A percentile compares a stretch with the other conserved stretches of the same genome.
Evolutionary conservation across 2,113 vertebrate species (phyloP).

Genomic region (Ramphastos sulfuratus): DNA sequence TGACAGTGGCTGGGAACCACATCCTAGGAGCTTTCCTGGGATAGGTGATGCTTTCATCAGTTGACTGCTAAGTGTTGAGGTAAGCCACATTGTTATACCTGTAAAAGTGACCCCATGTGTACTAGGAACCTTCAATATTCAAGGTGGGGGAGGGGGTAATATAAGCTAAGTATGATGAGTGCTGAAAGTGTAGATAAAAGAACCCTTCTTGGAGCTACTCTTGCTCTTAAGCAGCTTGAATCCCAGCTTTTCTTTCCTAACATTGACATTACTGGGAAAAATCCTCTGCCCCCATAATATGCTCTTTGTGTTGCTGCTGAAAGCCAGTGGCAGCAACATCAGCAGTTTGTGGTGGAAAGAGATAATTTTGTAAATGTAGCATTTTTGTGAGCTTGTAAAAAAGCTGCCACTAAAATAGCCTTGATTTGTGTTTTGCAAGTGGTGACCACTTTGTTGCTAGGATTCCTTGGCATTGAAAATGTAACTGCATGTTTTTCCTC

Average conservation of each 20-base stretch:
- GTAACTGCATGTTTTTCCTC: neutral
- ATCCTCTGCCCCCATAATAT: neutral
- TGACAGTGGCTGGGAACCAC: neutral
- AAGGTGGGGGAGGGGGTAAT: neutral
- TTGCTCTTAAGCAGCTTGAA: neutral
- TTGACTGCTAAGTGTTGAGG: neutral
- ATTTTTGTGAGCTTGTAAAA: constrained; percentile 3
- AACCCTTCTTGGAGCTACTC: neutral
- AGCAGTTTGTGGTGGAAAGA: neutral
- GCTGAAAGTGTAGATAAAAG: neutral
- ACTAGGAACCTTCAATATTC: neutral
- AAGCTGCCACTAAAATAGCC: constrained; percentile 14
- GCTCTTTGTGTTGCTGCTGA: neutral
- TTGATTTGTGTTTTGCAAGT: constrained; percentile 22
- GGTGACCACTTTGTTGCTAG: constrained; percentile 31
- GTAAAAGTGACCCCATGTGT: neutral
- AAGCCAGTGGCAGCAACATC: neutral
- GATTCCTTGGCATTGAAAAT: constrained; percentile 11
- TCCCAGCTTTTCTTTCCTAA: neutral
- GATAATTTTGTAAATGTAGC: constrained; percentile 1
- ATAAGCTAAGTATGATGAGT: neutral
- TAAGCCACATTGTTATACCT: neutral
- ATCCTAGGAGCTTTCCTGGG: neutral
- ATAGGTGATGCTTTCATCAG: neutral
- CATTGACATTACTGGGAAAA: neutral